Conservation (phyloP, 2,888 invertebrate species). For the Ashinkailepas kermadecensis region DNA sequence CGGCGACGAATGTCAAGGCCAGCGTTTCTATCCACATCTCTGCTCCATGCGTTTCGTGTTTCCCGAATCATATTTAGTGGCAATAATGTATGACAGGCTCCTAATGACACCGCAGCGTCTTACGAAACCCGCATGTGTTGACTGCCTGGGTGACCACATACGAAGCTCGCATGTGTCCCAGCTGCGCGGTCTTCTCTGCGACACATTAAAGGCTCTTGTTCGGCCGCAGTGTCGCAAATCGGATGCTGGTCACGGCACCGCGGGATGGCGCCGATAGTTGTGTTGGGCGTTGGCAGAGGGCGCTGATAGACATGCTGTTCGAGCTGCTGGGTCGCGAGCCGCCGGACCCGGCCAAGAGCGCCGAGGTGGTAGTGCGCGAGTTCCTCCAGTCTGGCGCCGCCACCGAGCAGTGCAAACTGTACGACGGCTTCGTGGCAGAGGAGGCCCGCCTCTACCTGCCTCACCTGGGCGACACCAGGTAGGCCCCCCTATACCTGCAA, state of each 20-base stretch:
- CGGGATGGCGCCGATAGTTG: too few species aligned
- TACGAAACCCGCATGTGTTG: neutral
- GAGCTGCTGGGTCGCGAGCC: conserved; percentile 73
- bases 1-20: too few species aligned
- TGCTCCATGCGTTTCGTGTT: neutral
- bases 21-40: too few species aligned
- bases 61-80: neutral
- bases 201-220: too few species aligned
- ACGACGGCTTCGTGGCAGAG: conserved; percentile 89
- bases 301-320: conserved; percentile 82
- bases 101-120: too few species aligned
- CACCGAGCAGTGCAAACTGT: conserved; percentile 75
- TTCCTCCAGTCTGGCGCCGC: conserved; percentile 73
- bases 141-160: conserved; percentile 26
- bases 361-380: conserved; percentile 42
- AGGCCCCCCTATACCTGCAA: conserved; percentile 29
- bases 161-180: too few species aligned
- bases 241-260: too few species aligned
- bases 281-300: conserved; percentile 55
- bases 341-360: conserved; percentile 7
- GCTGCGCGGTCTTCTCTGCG: too few species aligned
- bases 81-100: too few species aligned
- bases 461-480: conserved; percentile 63
- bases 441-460: conserved; percentile 82
- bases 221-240: too few species aligned